phyloP scores from a whole-genome alignment of 1,140 invertebrate genomes.

The Lycorma delicatula region DNA sequence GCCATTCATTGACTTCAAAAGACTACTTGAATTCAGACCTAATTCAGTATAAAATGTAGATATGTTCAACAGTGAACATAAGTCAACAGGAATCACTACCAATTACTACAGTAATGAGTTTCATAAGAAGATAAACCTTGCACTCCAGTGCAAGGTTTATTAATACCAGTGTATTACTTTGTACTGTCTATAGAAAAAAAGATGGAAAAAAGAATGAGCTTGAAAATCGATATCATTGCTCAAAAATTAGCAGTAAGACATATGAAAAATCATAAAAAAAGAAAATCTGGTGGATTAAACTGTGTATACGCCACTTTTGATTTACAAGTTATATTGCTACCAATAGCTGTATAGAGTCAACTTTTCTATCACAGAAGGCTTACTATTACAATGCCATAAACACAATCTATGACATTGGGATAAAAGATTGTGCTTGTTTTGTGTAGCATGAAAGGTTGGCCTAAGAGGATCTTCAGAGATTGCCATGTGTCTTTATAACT shows the following conservation, averaged over 20 bases:
- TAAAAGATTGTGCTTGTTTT: constrained; percentile 9
- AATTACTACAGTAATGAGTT: constrained; percentile 3
- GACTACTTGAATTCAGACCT: constrained; percentile 9
- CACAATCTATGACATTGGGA: constrained; percentile 1
- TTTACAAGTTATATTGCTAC: constrained; percentile 6
- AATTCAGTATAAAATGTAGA: constrained; percentile 9
- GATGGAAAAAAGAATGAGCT: constrained; percentile 3
- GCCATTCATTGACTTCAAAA: constrained; percentile 1
- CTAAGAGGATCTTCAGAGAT: constrained; percentile 6
- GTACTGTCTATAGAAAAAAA: not conserved
- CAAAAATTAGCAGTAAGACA: not conserved
- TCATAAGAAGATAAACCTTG: constrained; percentile 4
- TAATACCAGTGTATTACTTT: constrained; percentile 8
- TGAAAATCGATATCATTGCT: not conserved
- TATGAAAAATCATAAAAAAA: not conserved
- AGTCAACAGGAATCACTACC: not conserved
- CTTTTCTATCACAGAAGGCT: constrained; percentile 8
- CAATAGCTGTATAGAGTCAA: constrained; percentile 6
- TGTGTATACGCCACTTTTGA: constrained; percentile 1
- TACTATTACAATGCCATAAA: constrained; percentile 4
- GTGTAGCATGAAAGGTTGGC: constrained; percentile 11
- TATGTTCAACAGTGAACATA: constrained; percentile 5
- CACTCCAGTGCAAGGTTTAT: too few species aligned
- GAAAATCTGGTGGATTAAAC: too few species aligned
- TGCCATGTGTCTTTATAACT: not conserved